Evolutionary conservation across 2,888 invertebrate species (phyloP).

Genomic region (Leucozona laternaria): DNA sequence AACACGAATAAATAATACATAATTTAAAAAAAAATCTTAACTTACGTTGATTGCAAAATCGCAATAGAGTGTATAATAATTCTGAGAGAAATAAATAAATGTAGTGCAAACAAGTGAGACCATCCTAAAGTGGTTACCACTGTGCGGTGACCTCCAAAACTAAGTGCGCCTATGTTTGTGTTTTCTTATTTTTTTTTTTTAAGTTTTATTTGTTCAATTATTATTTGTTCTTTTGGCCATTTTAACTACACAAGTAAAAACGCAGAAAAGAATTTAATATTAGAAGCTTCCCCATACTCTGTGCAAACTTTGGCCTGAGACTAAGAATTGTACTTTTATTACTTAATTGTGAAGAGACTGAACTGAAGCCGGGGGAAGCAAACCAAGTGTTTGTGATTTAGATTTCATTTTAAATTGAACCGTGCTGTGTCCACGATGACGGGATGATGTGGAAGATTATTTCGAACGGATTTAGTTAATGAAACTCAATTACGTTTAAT

Average conservation of each 20-base stretch:
- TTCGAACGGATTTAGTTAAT: slow-evolving; percentile 77
- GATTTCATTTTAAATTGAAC: slow-evolving; percentile 51
- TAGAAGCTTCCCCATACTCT: slow-evolving; percentile 23
- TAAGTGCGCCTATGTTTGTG: slow-evolving; percentile 60
- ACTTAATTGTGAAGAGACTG: slow-evolving; percentile 5
- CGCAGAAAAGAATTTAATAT: slow-evolving; percentile 32
- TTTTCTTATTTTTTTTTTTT: slow-evolving; percentile 19
- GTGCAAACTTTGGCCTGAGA: slow-evolving; percentile 40
- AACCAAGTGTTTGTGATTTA: slow-evolving; percentile 49
- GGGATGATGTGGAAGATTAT: slow-evolving; percentile 69
- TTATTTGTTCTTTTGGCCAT: slow-evolving; percentile 66
- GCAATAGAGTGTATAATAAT: slow-evolving; percentile 64
- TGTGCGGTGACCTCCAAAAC: slow-evolving; percentile 61
- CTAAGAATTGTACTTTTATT: slow-evolving; percentile 12
- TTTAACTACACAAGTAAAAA: slow-evolving; percentile 37
- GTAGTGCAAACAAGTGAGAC: slow-evolving; percentile 23
- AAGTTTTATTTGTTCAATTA: slow-evolving; percentile 51
- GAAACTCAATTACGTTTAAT: slow-evolving; percentile 80
- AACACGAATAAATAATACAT: slow-evolving; percentile 30
- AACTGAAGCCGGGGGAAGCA: slow-evolving; percentile 18
- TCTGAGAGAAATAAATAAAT: slow-evolving; percentile 22
- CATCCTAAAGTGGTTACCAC: slow-evolving; percentile 53
- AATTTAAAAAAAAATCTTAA: slow-evolving; percentile 2
- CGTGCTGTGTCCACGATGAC: slow-evolving; percentile 59
- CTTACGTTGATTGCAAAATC: slow-evolving; percentile 46